Percentiles rank a stretch among this genome's conserved stretches.
Evolutionary conservation across 2,797 vertebrate species (phyloP).

Genomic region (Sus cebifrons): DNA sequence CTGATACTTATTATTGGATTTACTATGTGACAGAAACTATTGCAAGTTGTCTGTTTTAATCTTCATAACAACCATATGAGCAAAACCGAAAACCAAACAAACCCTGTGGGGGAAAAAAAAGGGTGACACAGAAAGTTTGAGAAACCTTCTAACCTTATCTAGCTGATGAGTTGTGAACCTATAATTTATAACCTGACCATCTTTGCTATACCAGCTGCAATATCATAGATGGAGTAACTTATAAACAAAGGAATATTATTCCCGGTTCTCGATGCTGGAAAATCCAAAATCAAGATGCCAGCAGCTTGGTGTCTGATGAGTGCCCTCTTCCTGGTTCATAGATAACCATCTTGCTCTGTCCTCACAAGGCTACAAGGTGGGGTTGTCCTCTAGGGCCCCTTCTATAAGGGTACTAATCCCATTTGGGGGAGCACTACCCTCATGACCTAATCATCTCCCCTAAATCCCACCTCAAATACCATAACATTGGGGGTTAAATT

Average conservation of each 20-base stretch:
- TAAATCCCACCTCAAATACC: background rate
- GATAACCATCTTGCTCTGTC: background rate
- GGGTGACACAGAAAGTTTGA: background rate
- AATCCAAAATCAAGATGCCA: background rate
- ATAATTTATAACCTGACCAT: background rate
- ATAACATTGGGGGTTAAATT: background rate
- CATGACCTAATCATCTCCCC: background rate
- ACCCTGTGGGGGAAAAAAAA: background rate
- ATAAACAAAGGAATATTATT: background rate
- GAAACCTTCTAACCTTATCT: background rate
- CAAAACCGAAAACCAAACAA: background rate
- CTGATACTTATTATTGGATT: background rate
- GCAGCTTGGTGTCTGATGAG: background rate
- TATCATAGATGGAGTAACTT: background rate
- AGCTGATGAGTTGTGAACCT: background rate
- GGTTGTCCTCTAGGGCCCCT: background rate
- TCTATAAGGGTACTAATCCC: background rate
- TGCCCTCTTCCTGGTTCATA: background rate
- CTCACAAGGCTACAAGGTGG: background rate
- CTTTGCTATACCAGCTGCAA: background rate
- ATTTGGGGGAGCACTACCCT: background rate
- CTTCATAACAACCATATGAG: background rate
- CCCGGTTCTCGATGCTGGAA: background rate
- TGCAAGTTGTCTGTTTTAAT: slow-evolving; percentile 42
- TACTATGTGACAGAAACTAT: background rate